A percentile compares a stretch with the other conserved stretches of the same genome.
Evolutionary conservation across 1,140 invertebrate genomes (phyloP).

Genomic region (Ephestia elutella): DNA sequence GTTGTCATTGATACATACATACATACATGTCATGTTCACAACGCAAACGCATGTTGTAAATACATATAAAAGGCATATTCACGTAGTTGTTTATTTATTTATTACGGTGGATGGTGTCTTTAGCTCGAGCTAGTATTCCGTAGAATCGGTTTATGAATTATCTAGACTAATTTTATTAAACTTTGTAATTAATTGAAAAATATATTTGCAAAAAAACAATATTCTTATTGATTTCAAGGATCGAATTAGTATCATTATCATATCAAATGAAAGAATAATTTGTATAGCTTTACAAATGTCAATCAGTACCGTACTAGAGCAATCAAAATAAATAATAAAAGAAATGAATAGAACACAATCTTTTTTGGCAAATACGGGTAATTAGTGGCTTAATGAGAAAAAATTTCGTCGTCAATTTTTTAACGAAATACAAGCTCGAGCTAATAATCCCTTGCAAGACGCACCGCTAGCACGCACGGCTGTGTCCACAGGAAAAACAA

Average conservation of each 20-base stretch:
- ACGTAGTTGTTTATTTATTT: neutral
- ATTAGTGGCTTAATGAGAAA: no score
- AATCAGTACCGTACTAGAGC: no score
- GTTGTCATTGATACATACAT: neutral
- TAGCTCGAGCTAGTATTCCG: neutral
- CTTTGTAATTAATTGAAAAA: no score
- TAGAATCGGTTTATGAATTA: neutral
- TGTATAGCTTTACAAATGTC: no score
- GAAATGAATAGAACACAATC: no score
- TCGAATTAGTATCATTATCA: no score
- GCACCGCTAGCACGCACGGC: neutral
- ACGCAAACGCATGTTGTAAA: neutral
- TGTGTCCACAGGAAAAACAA: slow-evolving; percentile 87
- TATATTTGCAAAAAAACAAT: no score
- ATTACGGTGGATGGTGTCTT: neutral
- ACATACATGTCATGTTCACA: neutral
- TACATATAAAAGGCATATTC: neutral
- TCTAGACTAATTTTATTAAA: neutral
- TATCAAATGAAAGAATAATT: no score
- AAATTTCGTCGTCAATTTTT: no score
- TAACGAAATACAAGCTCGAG: slow-evolving; percentile 1
- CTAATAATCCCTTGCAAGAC: neutral
- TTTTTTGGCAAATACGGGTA: no score
- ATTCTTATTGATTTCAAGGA: no score
- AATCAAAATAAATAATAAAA: no score